A percentile compares a stretch with the other conserved stretches of the same genome.
phyloP scores from a whole-genome alignment of 2,113 vertebrate species.

The Tragelaphus imberbis region DNA sequence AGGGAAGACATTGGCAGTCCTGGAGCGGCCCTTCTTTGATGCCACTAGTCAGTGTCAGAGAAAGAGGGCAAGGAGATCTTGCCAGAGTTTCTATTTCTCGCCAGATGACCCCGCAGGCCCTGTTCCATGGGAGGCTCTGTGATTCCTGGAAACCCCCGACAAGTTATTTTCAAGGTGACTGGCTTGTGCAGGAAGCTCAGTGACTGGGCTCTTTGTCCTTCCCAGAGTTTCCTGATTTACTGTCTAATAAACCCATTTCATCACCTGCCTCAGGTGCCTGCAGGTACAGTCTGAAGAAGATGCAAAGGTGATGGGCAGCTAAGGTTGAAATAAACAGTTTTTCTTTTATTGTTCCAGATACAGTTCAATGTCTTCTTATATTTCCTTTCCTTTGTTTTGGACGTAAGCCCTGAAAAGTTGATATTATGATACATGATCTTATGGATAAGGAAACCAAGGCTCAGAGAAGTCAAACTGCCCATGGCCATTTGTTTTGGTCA shows the following conservation, averaged over 20 bases:
- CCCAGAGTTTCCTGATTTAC: not conserved
- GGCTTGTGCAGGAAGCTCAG: not conserved
- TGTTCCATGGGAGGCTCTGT: not conserved
- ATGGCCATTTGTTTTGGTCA: not conserved
- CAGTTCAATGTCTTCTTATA: not conserved
- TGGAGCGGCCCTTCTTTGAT: not conserved
- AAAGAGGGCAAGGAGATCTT: not conserved
- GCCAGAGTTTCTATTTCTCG: not conserved
- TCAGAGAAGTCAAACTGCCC: not conserved
- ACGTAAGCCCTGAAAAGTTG: not conserved
- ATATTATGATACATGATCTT: not conserved
- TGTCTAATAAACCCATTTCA: not conserved
- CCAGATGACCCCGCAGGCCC: not conserved
- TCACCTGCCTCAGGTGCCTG: not conserved
- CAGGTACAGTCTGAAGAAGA: not conserved
- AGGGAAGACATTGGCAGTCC: not conserved
- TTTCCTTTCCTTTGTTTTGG: not conserved
- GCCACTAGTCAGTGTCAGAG: not conserved
- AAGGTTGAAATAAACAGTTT: not conserved
- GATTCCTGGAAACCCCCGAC: not conserved
- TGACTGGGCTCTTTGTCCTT: not conserved
- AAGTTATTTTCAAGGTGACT: not conserved
- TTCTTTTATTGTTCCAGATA: not conserved
- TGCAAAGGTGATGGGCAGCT: not conserved
- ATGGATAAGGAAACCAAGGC: not conserved